Evolutionary conservation across 2,888 invertebrate species (phyloP).

Genomic region (Cyclophora punctaria): DNA sequence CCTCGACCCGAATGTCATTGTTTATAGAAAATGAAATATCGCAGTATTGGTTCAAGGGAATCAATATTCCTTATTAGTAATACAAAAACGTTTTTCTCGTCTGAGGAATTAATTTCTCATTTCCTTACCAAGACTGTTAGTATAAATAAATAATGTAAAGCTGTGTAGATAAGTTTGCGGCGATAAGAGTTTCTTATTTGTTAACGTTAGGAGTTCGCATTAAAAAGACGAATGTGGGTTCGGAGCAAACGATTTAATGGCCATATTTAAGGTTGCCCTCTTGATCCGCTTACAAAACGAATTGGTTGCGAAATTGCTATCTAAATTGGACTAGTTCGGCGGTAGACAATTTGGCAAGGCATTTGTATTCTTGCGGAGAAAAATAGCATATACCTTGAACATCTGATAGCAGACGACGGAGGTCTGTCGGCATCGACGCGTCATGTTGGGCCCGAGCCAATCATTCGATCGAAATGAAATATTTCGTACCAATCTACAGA

Average conservation of each 20-base stretch:
- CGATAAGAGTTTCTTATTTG: constrained; percentile 45
- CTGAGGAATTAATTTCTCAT: constrained; percentile 19
- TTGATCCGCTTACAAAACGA: constrained; percentile 71
- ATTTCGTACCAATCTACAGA: constrained; percentile 50
- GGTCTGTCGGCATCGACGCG: constrained; percentile 47
- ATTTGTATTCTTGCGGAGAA: constrained; percentile 72
- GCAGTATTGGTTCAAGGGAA: background rate
- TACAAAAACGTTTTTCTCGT: constrained; percentile 12
- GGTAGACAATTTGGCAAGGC: constrained; percentile 73
- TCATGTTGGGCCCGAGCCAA: constrained; percentile 63
- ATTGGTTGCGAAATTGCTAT: constrained; percentile 73
- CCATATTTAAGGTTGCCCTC: constrained; percentile 66
- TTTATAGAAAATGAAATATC: constrained; percentile 16
- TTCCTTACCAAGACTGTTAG: constrained; percentile 12
- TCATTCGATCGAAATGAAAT: constrained; percentile 60
- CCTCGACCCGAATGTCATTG: too few species aligned
- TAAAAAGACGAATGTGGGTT: constrained; percentile 54
- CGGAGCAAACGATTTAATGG: constrained; percentile 60
- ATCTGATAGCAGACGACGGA: constrained; percentile 63
- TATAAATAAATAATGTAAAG: constrained; percentile 21
- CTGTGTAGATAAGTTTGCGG: constrained; percentile 31
- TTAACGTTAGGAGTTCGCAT: constrained; percentile 43
- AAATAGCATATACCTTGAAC: constrained; percentile 67
- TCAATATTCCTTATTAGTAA: constrained; percentile 12
- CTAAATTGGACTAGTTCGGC: constrained; percentile 71